Conservation (phyloP, 2,797 vertebrate species). For the Diceros bicornis region DNA sequence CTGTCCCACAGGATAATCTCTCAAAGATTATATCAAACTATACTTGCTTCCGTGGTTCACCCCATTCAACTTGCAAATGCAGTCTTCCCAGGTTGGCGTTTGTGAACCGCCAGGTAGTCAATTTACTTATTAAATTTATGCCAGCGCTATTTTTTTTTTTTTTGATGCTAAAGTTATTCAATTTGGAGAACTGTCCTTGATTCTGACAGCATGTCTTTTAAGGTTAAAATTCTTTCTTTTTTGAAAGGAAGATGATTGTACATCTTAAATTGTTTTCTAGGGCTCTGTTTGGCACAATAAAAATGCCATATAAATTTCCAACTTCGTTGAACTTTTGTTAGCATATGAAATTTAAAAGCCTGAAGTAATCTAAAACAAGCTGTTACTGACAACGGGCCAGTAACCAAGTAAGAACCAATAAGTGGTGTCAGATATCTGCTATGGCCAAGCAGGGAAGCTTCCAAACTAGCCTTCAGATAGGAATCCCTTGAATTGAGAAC, state of each 20-base stretch:
- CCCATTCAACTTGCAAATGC: background rate
- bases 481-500: background rate
- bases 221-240: background rate
- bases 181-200: background rate
- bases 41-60: background rate
- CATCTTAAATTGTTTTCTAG: background rate
- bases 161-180: background rate
- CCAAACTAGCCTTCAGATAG: background rate
- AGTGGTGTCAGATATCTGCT: background rate
- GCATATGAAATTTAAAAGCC: background rate
- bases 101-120: background rate
- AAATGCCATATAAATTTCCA: background rate
- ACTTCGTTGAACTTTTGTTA: background rate
- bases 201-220: background rate
- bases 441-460: background rate
- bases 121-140: background rate
- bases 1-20: background rate
- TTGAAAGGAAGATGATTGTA: background rate
- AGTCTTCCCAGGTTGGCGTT: background rate
- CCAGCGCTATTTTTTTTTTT: background rate
- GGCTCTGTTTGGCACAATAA: background rate
- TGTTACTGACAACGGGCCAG: background rate
- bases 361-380: background rate
- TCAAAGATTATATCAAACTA: background rate
- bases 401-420: background rate